A percentile compares a stretch with the other conserved stretches of the same genome.
These are phyloP conservation scores for Eriocheir sinensis DNA, from an alignment of 1,140 invertebrate genomes.

Conservation along the genomic window DNA sequence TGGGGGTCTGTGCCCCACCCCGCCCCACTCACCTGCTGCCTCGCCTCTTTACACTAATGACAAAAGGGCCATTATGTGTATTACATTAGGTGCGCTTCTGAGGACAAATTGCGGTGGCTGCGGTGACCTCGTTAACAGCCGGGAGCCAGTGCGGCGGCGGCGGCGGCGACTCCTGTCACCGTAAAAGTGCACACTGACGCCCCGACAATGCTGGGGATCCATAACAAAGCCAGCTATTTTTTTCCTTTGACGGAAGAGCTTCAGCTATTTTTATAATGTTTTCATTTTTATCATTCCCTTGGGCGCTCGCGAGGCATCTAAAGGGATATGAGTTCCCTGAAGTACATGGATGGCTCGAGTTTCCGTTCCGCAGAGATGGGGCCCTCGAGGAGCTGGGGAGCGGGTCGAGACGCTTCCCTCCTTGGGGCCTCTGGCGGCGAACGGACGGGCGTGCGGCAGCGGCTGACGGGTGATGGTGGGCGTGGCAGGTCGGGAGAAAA, in stretches of 20 bases:
- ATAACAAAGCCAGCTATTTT: conserved; percentile 2
- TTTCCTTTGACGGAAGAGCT: background rate
- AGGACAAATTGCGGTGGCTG: conserved; percentile 25
- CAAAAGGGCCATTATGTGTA: conserved; percentile 56
- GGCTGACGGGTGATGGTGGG: background rate
- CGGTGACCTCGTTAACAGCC: conserved; percentile 34
- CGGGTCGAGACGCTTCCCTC: background rate
- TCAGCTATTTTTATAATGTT: background rate
- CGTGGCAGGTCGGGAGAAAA: background rate
- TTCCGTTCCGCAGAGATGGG: too few relatives aligned
- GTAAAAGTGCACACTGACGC: background rate
- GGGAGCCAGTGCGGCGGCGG: background rate
- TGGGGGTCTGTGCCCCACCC: too few relatives aligned
- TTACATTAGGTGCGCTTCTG: conserved; percentile 34
- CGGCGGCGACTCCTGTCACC: background rate
- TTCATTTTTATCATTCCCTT: conserved; percentile 5
- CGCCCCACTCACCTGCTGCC: background rate
- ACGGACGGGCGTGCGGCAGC: background rate
- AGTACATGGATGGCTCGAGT: conserved; percentile 4
- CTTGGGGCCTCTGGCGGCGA: background rate
- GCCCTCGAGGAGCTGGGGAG: background rate
- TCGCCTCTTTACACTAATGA: conserved; percentile 41
- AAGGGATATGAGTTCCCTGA: background rate
- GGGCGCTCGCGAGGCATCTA: background rate
- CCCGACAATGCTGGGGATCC: background rate